Evolutionary conservation across 2,888 invertebrate genomes (phyloP).

Genomic region (Aproaerema taeniolella): DNA sequence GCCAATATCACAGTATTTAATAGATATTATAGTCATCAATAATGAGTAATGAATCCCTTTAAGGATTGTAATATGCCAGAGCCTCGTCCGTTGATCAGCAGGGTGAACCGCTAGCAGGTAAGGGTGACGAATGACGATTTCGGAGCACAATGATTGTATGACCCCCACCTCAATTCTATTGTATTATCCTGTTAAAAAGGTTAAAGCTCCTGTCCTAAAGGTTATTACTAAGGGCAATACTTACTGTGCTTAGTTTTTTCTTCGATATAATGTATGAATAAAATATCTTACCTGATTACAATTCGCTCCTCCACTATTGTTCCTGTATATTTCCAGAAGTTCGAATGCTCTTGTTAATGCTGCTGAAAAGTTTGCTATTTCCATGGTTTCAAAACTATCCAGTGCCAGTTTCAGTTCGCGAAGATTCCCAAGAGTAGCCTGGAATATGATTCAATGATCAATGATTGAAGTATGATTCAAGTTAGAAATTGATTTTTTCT

Average conservation of each 20-base stretch:
- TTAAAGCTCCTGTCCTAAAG: background rate
- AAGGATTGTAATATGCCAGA: too few relatives aligned
- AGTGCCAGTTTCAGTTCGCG: constrained; percentile 89
- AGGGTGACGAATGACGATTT: too few relatives aligned
- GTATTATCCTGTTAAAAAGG: too few relatives aligned
- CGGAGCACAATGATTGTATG: too few relatives aligned
- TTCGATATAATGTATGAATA: too few relatives aligned
- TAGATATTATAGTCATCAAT: too few relatives aligned
- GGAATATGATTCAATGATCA: constrained; percentile 39
- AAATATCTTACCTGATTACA: constrained; percentile 72
- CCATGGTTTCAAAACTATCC: constrained; percentile 86
- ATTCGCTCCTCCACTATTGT: constrained; percentile 80
- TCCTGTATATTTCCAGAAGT: constrained; percentile 82
- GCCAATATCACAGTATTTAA: too few relatives aligned
- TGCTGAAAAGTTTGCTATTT: constrained; percentile 95
- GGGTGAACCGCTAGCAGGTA: too few relatives aligned
- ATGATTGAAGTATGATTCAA: background rate
- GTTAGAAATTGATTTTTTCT: background rate
- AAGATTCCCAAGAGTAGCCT: constrained; percentile 92
- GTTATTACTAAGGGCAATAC: background rate
- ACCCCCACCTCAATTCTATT: too few relatives aligned
- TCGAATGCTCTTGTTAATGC: constrained; percentile 94
- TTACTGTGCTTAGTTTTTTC: background rate
- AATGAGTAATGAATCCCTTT: too few relatives aligned
- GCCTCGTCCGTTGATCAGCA: too few relatives aligned